Evolutionary conservation across 2,113 vertebrate species (phyloP).

Genomic region (Lepidothrix coronata): DNA sequence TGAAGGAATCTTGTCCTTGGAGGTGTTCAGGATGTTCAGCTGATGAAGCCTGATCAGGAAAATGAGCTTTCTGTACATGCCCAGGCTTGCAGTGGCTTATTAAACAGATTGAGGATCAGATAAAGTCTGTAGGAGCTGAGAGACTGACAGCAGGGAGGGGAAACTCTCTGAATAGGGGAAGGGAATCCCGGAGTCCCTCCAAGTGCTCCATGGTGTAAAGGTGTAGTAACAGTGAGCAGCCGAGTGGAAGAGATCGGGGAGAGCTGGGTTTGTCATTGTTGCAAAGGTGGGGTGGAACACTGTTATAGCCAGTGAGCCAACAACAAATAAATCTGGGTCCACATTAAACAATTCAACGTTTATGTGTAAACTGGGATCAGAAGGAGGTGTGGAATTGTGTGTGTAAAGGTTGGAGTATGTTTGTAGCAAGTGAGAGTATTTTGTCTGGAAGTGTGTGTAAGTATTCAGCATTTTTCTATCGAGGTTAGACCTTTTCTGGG

Average conservation of each 20-base stretch:
- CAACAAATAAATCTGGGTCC: background rate
- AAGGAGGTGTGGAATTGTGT: background rate
- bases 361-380: background rate
- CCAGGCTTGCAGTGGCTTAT: background rate
- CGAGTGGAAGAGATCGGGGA: background rate
- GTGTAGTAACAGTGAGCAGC: background rate
- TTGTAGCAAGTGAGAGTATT: background rate
- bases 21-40: background rate
- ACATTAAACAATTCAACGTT: background rate
- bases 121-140: background rate
- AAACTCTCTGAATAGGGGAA: background rate
- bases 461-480: background rate
- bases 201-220: rapidly evolving
- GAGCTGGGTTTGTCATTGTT: background rate
- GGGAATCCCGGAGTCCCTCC: background rate
- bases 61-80: background rate
- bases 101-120: background rate
- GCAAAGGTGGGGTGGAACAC: background rate
- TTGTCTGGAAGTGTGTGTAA: background rate
- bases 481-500: background rate
- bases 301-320: background rate
- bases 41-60: background rate
- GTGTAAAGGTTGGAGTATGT: background rate
- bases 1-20: background rate
- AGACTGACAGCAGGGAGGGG: background rate